A percentile compares a stretch with the other conserved stretches of the same genome.
These are phyloP conservation scores for Eupithecia insigniata DNA, from an alignment of 2,888 invertebrate species.

Conservation along the genomic window DNA sequence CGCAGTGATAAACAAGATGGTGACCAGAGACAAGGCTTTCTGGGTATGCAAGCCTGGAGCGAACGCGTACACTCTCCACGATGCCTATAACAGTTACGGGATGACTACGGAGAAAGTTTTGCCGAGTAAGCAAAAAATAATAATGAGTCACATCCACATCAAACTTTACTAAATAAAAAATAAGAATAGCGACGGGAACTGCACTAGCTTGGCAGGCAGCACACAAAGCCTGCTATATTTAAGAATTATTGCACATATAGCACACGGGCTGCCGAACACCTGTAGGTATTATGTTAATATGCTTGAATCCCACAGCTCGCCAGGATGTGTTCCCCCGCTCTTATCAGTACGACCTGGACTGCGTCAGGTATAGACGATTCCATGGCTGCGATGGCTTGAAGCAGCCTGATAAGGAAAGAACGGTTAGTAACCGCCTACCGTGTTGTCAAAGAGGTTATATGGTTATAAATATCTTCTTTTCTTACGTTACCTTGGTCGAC, in stretches of 20 bases:
- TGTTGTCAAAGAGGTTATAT: too few species aligned
- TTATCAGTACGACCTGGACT: slow-evolving; percentile 83
- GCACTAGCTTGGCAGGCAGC: too few species aligned
- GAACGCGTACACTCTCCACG: slow-evolving; percentile 81
- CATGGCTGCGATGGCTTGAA: slow-evolving; percentile 66
- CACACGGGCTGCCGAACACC: too few species aligned
- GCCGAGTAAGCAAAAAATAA: slow-evolving; percentile 57
- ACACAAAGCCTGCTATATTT: too few species aligned
- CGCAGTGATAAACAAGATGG: slow-evolving; percentile 77
- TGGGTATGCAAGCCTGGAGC: slow-evolving; percentile 84
- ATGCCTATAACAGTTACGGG: slow-evolving; percentile 74
- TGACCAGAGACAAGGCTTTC: slow-evolving; percentile 74
- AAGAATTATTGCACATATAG: too few species aligned
- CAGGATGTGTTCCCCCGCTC: slow-evolving; percentile 83
- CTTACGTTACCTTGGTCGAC: too few species aligned
- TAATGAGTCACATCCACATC: neutral
- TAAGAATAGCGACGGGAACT: neutral
- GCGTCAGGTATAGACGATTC: slow-evolving; percentile 71
- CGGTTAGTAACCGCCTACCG: slow-evolving; percentile 39
- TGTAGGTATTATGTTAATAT: too few species aligned
- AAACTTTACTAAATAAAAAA: neutral
- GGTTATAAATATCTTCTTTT: slow-evolving; percentile 17
- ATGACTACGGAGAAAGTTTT: slow-evolving; percentile 62
- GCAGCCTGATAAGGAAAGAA: slow-evolving; percentile 36
- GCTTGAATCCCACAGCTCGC: slow-evolving; percentile 54